Evolutionary conservation across 2,113 vertebrate species (phyloP).

Genomic region (Tamias sibiricus): DNA sequence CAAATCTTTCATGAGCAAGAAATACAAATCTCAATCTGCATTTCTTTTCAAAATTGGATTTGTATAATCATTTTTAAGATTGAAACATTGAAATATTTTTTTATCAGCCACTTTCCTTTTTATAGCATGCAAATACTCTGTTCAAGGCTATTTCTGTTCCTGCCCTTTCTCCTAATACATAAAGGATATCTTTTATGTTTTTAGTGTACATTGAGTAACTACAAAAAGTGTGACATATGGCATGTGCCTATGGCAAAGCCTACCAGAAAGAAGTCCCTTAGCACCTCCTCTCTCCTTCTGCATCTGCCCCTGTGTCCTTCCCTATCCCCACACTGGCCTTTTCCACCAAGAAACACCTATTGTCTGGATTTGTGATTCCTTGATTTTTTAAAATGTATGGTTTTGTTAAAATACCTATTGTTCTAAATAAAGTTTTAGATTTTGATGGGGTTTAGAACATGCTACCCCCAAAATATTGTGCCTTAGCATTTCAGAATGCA

Average conservation of each 20-base stretch:
- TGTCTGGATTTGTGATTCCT: background rate
- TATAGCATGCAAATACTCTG: background rate
- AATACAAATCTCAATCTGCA: slow-evolving; percentile 1
- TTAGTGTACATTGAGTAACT: background rate
- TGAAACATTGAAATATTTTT: background rate
- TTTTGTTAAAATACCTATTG: background rate
- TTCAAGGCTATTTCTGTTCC: background rate
- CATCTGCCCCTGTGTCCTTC: accelerated
- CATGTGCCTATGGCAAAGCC: background rate
- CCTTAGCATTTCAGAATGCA: background rate
- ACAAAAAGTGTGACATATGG: background rate
- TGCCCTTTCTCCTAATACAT: slow-evolving; percentile 1
- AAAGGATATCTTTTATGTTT: background rate
- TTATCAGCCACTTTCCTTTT: background rate
- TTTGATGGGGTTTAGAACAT: background rate
- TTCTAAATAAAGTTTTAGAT: background rate
- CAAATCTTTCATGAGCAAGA: background rate
- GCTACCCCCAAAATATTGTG: background rate
- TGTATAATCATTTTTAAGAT: background rate
- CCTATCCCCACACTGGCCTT: too few species aligned
- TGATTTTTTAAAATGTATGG: background rate
- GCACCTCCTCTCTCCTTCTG: background rate
- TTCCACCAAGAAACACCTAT: background rate
- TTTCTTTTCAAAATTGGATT: slow-evolving; percentile 32
- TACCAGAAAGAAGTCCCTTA: background rate